Evolutionary conservation across 2,888 invertebrate species (phyloP).

Genomic region (Prenolepis imparis): DNA sequence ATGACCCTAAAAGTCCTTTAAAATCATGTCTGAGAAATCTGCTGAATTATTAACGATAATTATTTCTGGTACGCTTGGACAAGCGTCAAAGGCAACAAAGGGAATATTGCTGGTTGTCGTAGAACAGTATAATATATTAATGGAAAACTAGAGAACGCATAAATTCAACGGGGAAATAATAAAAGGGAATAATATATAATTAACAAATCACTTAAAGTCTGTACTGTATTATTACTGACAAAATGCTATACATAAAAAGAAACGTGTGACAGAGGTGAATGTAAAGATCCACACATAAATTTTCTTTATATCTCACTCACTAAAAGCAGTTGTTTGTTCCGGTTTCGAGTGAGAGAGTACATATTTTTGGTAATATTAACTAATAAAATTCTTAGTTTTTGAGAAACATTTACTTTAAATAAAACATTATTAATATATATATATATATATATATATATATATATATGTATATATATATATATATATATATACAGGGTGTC

Average conservation of each 20-base stretch:
- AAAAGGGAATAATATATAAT: too few species aligned
- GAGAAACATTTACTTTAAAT: neutral
- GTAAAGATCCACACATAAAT: neutral
- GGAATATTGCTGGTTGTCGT: neutral
- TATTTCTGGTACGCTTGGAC: neutral
- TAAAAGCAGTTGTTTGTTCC: neutral
- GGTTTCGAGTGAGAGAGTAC: neutral
- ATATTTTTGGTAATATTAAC: neutral
- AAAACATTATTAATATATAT: constrained; percentile 12
- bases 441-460: too few species aligned
- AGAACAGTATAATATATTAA: neutral
- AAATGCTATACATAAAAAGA: neutral
- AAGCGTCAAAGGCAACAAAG: neutral
- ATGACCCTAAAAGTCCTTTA: neutral
- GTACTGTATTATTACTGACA: neutral
- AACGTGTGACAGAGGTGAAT: neutral
- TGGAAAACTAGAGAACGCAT: neutral
- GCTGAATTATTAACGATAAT: neutral
- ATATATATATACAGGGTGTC: too few species aligned
- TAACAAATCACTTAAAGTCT: neutral
- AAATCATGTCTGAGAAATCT: neutral
- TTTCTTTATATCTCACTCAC: neutral
- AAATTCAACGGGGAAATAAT: neutral
- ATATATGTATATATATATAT: too few species aligned
- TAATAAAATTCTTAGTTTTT: neutral